Evolutionary conservation across 1,140 invertebrate species (phyloP).

Genomic region (Drosophila kohkoa): DNA sequence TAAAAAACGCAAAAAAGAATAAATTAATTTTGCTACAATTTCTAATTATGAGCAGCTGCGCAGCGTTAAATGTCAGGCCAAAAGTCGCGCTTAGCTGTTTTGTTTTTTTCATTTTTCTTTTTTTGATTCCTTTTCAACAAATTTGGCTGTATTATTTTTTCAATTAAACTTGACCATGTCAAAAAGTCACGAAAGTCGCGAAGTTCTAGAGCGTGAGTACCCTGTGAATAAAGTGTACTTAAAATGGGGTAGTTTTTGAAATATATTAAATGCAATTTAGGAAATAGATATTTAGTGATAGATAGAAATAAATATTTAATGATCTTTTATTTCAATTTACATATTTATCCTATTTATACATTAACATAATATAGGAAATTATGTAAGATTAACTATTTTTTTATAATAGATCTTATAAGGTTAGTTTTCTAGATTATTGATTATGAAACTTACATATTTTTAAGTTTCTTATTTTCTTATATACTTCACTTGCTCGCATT

Average conservation of each 20-base stretch:
- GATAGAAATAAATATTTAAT: too few relatives aligned
- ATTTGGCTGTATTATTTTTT: conserved; percentile 74
- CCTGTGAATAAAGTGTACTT: neutral
- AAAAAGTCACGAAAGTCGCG: conserved; percentile 53
- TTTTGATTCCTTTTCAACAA: conserved; percentile 61
- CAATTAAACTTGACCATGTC: conserved; percentile 83
- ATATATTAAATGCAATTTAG: neutral
- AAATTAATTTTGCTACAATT: conserved; percentile 72
- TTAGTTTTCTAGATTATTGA: too few relatives aligned
- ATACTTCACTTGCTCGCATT: conserved; percentile 2
- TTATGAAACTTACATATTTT: neutral
- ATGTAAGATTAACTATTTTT: too few relatives aligned
- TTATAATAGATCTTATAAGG: too few relatives aligned
- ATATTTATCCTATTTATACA: too few relatives aligned
- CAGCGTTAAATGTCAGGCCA: conserved; percentile 70
- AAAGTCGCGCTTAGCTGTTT: conserved; percentile 35
- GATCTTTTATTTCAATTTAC: too few relatives aligned
- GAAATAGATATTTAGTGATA: too few relatives aligned
- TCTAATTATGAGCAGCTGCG: conserved; percentile 80
- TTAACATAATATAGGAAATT: too few relatives aligned
- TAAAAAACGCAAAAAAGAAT: conserved; percentile 77
- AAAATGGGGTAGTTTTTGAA: neutral
- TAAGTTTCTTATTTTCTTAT: neutral
- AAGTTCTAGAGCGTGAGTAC: conserved; percentile 19
- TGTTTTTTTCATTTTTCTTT: neutral